phyloP scores from a whole-genome alignment of 2,797 vertebrate species.

The Sebastes goodei region DNA sequence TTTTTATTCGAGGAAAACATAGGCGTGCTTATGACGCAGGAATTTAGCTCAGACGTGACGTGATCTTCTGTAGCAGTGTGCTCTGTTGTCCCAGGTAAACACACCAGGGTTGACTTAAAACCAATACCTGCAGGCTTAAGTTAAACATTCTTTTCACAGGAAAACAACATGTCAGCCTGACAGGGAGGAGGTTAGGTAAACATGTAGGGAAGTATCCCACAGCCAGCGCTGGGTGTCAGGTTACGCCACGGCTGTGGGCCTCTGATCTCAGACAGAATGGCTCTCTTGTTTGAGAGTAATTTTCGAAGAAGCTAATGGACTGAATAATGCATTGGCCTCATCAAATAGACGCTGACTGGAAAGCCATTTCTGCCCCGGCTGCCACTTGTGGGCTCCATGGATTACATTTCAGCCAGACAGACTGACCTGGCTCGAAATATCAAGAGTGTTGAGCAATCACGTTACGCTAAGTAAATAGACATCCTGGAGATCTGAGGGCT shows the following conservation, averaged over 20 bases:
- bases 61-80: constrained; percentile 64
- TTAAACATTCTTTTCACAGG: constrained; percentile 79
- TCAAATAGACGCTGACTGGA: constrained; percentile 82
- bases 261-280: constrained; percentile 82
- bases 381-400: constrained; percentile 75
- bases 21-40: constrained; percentile 56
- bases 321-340: constrained; percentile 84
- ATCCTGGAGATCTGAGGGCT: constrained; percentile 69
- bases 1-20: constrained; percentile 56
- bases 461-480: constrained; percentile 76
- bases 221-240: constrained; percentile 71
- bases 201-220: constrained; percentile 79
- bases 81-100: constrained; percentile 83
- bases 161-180: constrained; percentile 82
- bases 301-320: constrained; percentile 83
- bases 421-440: constrained; percentile 78
- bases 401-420: constrained; percentile 79
- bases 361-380: constrained; percentile 80
- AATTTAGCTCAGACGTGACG: constrained; percentile 66
- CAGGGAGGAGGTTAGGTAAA: constrained; percentile 83
- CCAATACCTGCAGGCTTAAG: constrained; percentile 76
- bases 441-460: constrained; percentile 73
- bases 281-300: constrained; percentile 83
- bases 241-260: constrained; percentile 67
- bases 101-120: constrained; percentile 78